Conservation (phyloP, 2,888 invertebrate species). For the Alitta virens region DNA sequence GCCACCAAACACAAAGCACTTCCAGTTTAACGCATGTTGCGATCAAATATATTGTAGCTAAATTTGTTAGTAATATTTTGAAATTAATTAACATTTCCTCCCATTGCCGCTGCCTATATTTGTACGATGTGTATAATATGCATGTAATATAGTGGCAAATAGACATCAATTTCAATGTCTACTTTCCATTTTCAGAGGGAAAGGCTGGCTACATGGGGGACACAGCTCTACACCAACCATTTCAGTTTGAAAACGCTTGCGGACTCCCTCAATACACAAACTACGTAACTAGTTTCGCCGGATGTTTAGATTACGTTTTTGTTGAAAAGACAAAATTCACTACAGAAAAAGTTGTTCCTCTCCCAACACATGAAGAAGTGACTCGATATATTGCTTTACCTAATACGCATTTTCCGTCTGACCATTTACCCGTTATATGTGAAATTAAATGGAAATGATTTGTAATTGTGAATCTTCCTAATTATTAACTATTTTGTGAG, state of each 20-base stretch:
- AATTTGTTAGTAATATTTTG: background rate
- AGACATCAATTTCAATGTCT: background rate
- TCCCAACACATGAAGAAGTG: constrained; percentile 78
- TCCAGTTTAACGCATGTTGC: too few relatives aligned
- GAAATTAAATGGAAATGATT: constrained; percentile 43
- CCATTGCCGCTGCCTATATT: background rate
- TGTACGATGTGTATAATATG: background rate
- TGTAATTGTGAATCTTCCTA: too few relatives aligned
- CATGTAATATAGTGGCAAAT: background rate
- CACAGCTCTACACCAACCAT: constrained; percentile 67
- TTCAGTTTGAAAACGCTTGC: constrained; percentile 73
- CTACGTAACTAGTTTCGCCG: constrained; percentile 77
- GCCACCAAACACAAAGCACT: too few relatives aligned
- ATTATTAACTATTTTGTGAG: too few relatives aligned
- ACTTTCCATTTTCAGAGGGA: constrained; percentile 40
- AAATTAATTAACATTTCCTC: background rate
- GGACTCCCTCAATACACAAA: constrained; percentile 83
- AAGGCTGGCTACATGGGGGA: constrained; percentile 64
- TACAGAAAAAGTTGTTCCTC: constrained; percentile 69
- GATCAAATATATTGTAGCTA: background rate
- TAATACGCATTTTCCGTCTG: constrained; percentile 86
- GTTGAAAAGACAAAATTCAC: constrained; percentile 63
- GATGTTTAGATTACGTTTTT: constrained; percentile 89
- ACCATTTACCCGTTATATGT: constrained; percentile 81
- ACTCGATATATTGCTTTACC: constrained; percentile 76